Evolutionary conservation across 2,113 vertebrate species (phyloP).

Genomic region (Lonchura striata): DNA sequence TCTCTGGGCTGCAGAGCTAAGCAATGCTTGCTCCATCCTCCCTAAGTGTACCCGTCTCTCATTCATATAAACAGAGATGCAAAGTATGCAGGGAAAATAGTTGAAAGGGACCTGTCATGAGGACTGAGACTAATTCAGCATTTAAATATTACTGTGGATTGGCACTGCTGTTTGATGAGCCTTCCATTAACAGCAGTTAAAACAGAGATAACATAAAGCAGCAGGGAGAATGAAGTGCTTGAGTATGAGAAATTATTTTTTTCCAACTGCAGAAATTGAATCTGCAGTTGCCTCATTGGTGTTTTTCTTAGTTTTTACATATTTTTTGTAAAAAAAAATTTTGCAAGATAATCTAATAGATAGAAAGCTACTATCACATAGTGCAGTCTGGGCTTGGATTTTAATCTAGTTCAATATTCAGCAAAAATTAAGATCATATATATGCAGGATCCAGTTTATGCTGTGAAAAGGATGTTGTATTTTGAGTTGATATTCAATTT

Average conservation of each 20-base stretch:
- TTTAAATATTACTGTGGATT: conserved; percentile 18
- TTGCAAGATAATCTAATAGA: neutral
- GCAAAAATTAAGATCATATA: neutral
- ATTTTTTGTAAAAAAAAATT: neutral
- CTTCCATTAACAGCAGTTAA: conserved; percentile 54
- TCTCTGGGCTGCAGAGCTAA: neutral
- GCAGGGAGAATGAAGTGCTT: conserved; percentile 18
- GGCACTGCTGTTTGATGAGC: conserved; percentile 20
- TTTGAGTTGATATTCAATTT: neutral
- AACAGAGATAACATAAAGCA: conserved; percentile 35
- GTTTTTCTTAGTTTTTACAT: neutral
- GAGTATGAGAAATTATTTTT: neutral
- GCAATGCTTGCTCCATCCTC: neutral
- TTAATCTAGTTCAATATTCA: neutral
- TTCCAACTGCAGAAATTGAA: neutral
- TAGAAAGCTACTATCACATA: neutral
- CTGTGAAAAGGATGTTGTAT: neutral
- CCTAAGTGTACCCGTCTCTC: neutral
- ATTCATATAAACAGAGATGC: neutral
- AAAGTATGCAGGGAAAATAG: neutral
- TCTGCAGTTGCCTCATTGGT: neutral
- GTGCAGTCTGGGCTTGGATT: neutral
- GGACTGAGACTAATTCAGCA: neutral
- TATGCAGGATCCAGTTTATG: neutral
- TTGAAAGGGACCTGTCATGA: neutral